Evolutionary conservation across 2,113 vertebrate species (phyloP).

Genomic region (Takifugu bimaculatus): DNA sequence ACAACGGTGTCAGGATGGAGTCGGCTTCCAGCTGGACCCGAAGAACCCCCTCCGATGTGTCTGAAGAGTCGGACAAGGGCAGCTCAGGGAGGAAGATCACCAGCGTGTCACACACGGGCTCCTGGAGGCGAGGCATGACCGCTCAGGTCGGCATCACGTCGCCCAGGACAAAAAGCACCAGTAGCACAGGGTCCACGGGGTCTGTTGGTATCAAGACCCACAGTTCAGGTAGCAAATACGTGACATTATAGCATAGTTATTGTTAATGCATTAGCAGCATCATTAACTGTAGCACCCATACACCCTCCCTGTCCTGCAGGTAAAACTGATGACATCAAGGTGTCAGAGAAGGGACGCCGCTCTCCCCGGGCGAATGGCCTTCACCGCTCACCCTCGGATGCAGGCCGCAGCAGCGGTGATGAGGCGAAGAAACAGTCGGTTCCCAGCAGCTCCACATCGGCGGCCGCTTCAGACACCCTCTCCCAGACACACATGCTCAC

Average conservation of each 20-base stretch:
- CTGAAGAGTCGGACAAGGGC: slow-evolving; percentile 93
- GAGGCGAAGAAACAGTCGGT: slow-evolving; percentile 80
- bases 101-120: slow-evolving; percentile 88
- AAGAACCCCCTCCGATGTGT: slow-evolving; percentile 89
- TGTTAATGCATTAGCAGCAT: too few relatives aligned
- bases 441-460: slow-evolving; percentile 57
- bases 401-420: slow-evolving; percentile 90
- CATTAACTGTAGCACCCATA: neutral
- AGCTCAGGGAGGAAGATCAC: slow-evolving; percentile 84
- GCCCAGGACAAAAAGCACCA: slow-evolving; percentile 84
- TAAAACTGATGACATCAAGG: slow-evolving; percentile 96
- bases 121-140: slow-evolving; percentile 94
- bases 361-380: slow-evolving; percentile 85
- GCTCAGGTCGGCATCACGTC: slow-evolving; percentile 93
- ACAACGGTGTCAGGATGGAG: slow-evolving; percentile 84
- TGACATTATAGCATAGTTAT: too few relatives aligned
- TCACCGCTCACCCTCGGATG: slow-evolving; percentile 91
- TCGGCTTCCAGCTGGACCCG: slow-evolving; percentile 64
- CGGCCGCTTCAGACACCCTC: slow-evolving; percentile 50
- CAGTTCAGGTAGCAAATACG: slow-evolving; percentile 76
- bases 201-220: slow-evolving; percentile 80
- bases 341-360: slow-evolving; percentile 91
- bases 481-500: slow-evolving; percentile 44
- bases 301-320: slow-evolving; percentile 62
- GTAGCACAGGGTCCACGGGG: slow-evolving; percentile 60